Evolutionary conservation across 1,140 invertebrate genomes (phyloP), one percentile per base, ranked within the genome.

Genomic region (Campoletis sonorensis): DNA sequence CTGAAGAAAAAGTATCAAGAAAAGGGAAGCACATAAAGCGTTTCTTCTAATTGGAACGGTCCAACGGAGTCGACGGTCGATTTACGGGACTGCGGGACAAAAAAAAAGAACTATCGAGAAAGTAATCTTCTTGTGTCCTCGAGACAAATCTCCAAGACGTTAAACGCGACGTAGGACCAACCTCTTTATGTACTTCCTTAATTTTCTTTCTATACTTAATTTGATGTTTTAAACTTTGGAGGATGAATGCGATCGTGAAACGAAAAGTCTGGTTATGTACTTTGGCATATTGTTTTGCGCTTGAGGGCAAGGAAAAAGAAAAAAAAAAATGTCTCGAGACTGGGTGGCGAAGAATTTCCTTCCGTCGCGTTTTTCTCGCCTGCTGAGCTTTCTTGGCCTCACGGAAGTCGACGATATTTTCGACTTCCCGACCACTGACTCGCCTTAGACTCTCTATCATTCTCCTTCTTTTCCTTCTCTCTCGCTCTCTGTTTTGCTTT

Each of bases 341-440:
- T 61, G 30, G 67, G 27, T 37, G 76, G 58, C 76, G 58, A 78
- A 78, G 76, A 78, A 23, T 78, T 84, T 86, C 83, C 79, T 84
- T 81, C 70, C 79, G 79, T 80, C 70, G 67, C n/a, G n/a, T 82
- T 72, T 68, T 88, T 86, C 81, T 83, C 83, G 77, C 61, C 84
- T 86, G 76, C 11, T 78, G 51, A 26, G 76, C 67, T 33, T 58
- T 30, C 26, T 78, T 78, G 76, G 61, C 76, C 58, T 78, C 21
- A 64, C 76, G 89, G 89, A 91, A 90, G 90, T 89, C 84, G 85
- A 88, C 90, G 90, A 91, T 92, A 91, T 91, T 90, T 86, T 83
- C 87, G 87, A 89, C 88, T 91, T 90, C 88, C 89, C 84, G 81
- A 82, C 83, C 85, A 79, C 81, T 18, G 45, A 61, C 51, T 61